Evolutionary conservation across 2,113 vertebrate genomes (phyloP), one percentile per base, ranked within the genome.

Genomic region (Helogale parvula): DNA sequence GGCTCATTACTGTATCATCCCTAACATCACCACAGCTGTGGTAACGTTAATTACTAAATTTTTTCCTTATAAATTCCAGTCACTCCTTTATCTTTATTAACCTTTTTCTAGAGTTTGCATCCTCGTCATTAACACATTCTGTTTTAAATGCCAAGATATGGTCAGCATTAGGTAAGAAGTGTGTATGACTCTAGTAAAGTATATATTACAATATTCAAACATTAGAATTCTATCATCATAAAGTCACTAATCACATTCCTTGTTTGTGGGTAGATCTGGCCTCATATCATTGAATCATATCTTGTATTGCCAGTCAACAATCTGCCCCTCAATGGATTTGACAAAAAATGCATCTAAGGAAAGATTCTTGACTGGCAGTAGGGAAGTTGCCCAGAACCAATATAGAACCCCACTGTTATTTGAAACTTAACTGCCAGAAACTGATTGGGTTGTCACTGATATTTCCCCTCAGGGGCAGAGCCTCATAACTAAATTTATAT

Each of bases 321-420:
- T 82, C 95, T 97, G 82, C 87, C 97, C 87, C 94, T 87, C 92
- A 89, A 97, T 96, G 95, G 93, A 77, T 96, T 96, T 98, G 98
- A 98, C 88, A 97, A 97, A 95, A 98, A 85, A 92, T 96, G 89
- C 68, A 96, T 97, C 92, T 97, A 96, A 95, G 96, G 94, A 89
- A 98, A 98, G 97, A 90, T 79, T 90, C 98, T 96, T 99, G 98
- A 98, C 13, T 98, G 98, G 97, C 98, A 98, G 95, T 63, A 97
- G 95, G 98, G 86, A 95, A 98, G 96, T 97, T 98, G 57, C 84
- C 97, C 96, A 97, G 93, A 98, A 98, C 72, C 66, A 96, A 98
- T 94, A 29, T 19, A 97, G 98, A 98, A 65, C 77, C 66, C 27
- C 31, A 92, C 50, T 97, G 93, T 96, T 98, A 76, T 96, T 98